phyloP scores from a whole-genome alignment of 92 coral and sea anemone genomes.

The Diadumene lineata region DNA sequence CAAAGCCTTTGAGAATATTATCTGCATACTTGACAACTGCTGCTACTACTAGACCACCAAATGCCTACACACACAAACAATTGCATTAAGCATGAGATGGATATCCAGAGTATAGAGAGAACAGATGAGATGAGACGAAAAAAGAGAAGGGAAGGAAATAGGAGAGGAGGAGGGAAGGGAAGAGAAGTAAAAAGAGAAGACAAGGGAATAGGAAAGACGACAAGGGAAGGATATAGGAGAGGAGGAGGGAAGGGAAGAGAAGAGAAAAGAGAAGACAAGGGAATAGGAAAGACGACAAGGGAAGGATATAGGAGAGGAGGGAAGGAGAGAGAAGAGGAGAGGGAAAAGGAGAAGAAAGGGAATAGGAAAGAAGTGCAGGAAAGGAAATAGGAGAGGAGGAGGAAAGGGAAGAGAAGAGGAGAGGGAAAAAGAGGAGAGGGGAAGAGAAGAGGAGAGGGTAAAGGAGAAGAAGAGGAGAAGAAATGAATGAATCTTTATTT shows the following conservation, averaged over 20 bases:
- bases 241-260: not conserved
- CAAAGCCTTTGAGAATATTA: constrained; percentile 96
- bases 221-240: not conserved
- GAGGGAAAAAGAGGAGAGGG: not conserved
- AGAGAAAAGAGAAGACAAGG: not conserved
- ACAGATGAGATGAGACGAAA: not conserved
- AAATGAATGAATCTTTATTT: not conserved
- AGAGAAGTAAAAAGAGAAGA: not conserved
- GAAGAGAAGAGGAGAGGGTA: not conserved
- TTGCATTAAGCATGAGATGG: not conserved
- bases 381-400: not conserved
- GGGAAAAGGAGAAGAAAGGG: not conserved
- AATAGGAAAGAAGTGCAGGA: not conserved
- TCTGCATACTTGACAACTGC: constrained; percentile 99
- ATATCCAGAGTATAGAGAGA: not conserved
- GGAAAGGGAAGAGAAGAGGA: not conserved
- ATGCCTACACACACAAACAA: constrained; percentile 64
- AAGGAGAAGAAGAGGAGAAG: not conserved
- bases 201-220: not conserved
- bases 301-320: not conserved
- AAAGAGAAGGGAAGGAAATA: not conserved
- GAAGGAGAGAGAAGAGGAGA: not conserved
- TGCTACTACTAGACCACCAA: constrained; percentile 95
- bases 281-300: not conserved
- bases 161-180: not conserved